Evolutionary conservation across 2,888 invertebrate genomes (phyloP), one percentile per base, ranked within the genome.

Genomic region (Ceraclea dissimilis): DNA sequence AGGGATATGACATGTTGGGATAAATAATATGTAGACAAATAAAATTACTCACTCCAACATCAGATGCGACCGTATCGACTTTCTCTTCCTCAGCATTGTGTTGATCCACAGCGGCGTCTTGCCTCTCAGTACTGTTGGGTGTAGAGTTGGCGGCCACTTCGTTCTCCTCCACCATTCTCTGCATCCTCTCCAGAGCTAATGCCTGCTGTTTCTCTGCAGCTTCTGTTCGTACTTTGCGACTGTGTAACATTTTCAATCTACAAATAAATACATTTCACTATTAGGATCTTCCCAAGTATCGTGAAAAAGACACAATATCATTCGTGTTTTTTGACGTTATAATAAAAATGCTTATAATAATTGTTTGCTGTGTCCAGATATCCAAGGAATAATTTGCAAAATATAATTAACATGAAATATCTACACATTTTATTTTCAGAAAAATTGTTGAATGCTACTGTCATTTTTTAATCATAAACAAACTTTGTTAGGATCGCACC

Each of bases 221-320:
- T 66, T 90, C 90, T 55, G 86, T 78, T 55, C 90, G 79, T 0
- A 85, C 74, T 69, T 90, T 91, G 33, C 89, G 78, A 66, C 84
- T 84, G 63, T 90, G 88, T 49, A 90, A 68, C 64, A 85, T 84
- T 61, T 84, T 76, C 5, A 87, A 75, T 71, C 85, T 85, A 65
- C 17, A 66, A 68, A 65, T 57, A 51, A 57, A 18, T 11, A 44
- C 17, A 16, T 13, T n/a, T n/a, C n/a, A n/a, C n/a, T n/a, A n/a
- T 33, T 10, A 8, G 8, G 33, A 33, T 33, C 13, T 10, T 33
- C 13, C 13, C 33, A 13, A 33, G 33, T 33, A 10, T 33, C 13
- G 8, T 33, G 33, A 33, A 33, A 13, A 8, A 33, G 8, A 33
- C 8, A 33, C 8, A 33, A 33, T 33, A 33, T 33, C n/a, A n/a